Percentiles rank a stretch among this genome's conserved stretches.
Evolutionary conservation across 2,888 invertebrate genomes (phyloP).

Genomic region (Carterocephalus palaemon): DNA sequence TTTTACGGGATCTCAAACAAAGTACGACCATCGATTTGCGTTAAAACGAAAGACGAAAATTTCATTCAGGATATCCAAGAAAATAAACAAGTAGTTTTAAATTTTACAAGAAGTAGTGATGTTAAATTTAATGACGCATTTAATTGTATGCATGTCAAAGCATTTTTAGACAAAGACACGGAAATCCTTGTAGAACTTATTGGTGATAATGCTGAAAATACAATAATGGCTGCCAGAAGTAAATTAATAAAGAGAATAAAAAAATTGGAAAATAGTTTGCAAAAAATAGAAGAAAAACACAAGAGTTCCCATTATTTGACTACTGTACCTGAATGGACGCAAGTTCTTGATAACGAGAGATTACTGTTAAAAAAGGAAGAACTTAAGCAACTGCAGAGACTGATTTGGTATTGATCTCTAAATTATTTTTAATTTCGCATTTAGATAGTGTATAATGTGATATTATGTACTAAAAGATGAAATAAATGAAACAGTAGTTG

Average conservation of each 20-base stretch:
- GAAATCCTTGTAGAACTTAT: constrained; percentile 53
- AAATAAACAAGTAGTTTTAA: constrained; percentile 48
- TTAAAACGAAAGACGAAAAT: constrained; percentile 45
- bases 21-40: constrained; percentile 51
- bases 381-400: constrained; percentile 54
- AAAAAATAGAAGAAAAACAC: constrained; percentile 52
- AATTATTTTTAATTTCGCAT: background rate
- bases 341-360: constrained; percentile 49
- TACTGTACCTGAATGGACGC: constrained; percentile 43
- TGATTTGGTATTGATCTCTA: constrained; percentile 38
- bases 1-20: constrained; percentile 76
- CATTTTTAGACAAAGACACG: constrained; percentile 49
- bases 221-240: constrained; percentile 45
- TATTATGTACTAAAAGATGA: background rate
- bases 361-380: constrained; percentile 49
- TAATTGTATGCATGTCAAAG: constrained; percentile 44
- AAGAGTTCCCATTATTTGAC: constrained; percentile 42
- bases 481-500: constrained; percentile 39
- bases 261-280: constrained; percentile 49
- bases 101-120: constrained; percentile 47
- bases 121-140: constrained; percentile 39
- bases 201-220: constrained; percentile 44
- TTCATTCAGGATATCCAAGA: constrained; percentile 48
- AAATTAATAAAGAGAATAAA: constrained; percentile 52
- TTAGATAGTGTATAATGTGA: constrained; percentile 13